Percentiles rank a stretch among this genome's conserved stretches.
phyloP scores from a whole-genome alignment of 2,113 vertebrate species.

The Apistogramma diplotaenia region DNA sequence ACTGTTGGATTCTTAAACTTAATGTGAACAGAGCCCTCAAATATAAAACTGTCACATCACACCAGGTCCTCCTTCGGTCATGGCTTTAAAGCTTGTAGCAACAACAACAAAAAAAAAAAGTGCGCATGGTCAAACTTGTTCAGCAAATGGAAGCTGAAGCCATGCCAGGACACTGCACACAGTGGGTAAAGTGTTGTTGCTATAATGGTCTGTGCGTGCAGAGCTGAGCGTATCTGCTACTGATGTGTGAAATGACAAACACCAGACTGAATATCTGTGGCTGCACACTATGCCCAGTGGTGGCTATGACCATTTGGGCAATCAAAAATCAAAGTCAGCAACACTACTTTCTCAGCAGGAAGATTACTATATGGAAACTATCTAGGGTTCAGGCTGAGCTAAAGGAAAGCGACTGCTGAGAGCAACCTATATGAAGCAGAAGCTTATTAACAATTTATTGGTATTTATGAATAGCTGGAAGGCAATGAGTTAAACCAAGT shows the following conservation, averaged over 20 bases:
- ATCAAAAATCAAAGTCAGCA: neutral
- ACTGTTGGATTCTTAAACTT: neutral
- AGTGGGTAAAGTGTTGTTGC: neutral
- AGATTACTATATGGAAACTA: neutral
- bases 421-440: neutral
- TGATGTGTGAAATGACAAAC: slow-evolving; percentile 36
- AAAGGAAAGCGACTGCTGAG: neutral
- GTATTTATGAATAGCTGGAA: neutral
- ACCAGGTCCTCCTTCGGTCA: neutral
- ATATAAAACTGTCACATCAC: neutral
- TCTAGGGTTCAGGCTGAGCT: neutral
- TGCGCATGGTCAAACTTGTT: neutral
- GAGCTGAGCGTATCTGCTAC: slow-evolving; percentile 9
- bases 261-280: slow-evolving; percentile 9
- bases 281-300: neutral
- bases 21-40: neutral
- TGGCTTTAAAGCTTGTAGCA: neutral
- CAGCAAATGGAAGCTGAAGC: slow-evolving; percentile 17
- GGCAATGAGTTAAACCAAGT: neutral
- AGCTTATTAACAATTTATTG: neutral
- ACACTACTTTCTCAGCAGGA: neutral
- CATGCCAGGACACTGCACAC: neutral
- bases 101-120: neutral
- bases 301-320: neutral
- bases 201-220: neutral